Evolutionary conservation across 2,888 invertebrate species (phyloP).

Genomic region (Microchrysa polita): DNA sequence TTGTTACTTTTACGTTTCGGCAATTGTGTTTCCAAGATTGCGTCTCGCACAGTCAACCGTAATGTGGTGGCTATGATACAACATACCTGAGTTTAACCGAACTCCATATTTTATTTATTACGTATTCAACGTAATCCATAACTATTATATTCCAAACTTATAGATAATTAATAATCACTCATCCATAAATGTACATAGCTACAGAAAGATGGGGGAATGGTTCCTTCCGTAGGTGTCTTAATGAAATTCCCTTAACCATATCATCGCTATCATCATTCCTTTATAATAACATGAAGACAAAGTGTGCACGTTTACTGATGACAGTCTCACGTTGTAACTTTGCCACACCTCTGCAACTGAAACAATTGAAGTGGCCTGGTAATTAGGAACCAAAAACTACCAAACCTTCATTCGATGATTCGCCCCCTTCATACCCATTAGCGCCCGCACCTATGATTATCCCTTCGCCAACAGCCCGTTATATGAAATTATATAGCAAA

Average conservation of each 20-base stretch:
- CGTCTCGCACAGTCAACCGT: too few species aligned
- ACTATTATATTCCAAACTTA: too few species aligned
- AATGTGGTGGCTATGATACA: too few species aligned
- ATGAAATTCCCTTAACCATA: slow-evolving; percentile 43
- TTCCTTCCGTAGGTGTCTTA: neutral
- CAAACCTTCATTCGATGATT: slow-evolving; percentile 7
- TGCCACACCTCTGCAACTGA: slow-evolving; percentile 46
- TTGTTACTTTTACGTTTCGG: too few species aligned
- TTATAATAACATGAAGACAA: slow-evolving; percentile 48
- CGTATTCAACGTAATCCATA: too few species aligned
- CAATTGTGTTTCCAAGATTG: too few species aligned
- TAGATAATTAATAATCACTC: too few species aligned
- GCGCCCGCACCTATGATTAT: slow-evolving; percentile 2
- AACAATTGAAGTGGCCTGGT: slow-evolving; percentile 38
- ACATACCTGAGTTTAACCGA: too few species aligned
- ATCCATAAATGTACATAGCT: too few species aligned
- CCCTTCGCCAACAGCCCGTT: slow-evolving; percentile 25
- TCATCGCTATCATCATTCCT: slow-evolving; percentile 50
- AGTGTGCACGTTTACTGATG: slow-evolving; percentile 48
- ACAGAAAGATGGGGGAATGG: too few species aligned
- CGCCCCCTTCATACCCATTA: neutral
- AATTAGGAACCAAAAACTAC: slow-evolving; percentile 45
- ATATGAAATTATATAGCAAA: slow-evolving; percentile 40
- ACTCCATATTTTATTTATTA: too few species aligned
- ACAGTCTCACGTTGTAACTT: slow-evolving; percentile 49